Percentiles rank a stretch among this genome's conserved stretches.
These are phyloP conservation scores for Dysidea cf. avara DNA, from an alignment of 37 sponge, comb jelly and placozoan genomes.

Conservation along the genomic window DNA sequence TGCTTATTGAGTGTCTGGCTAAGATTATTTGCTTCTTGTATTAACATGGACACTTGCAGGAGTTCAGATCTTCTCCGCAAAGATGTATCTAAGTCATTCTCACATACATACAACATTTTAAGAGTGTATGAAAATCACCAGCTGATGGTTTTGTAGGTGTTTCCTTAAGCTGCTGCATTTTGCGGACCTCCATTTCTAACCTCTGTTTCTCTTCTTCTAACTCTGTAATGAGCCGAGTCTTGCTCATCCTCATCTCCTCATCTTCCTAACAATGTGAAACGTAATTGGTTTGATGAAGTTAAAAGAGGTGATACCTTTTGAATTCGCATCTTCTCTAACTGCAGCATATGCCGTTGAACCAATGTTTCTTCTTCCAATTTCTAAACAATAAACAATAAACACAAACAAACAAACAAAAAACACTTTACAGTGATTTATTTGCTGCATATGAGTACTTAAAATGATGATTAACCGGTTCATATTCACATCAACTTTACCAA, in stretches of 20 bases:
- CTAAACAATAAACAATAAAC: slow-evolving; percentile 4
- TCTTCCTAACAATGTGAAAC: slow-evolving; percentile 29
- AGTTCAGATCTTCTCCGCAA: slow-evolving; percentile 55
- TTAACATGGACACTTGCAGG: slow-evolving; percentile 61
- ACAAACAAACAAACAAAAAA: too few species aligned
- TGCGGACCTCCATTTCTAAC: slow-evolving; percentile 44
- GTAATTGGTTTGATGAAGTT: not conserved
- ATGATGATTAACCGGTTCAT: too few species aligned
- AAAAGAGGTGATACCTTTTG: slow-evolving; percentile 32
- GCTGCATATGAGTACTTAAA: too few species aligned
- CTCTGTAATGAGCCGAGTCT: slow-evolving; percentile 55
- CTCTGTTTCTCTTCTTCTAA: slow-evolving; percentile 76
- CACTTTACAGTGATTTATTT: too few species aligned
- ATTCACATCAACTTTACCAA: too few species aligned
- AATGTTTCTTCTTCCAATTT: slow-evolving; percentile 69
- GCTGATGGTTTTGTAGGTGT: not conserved
- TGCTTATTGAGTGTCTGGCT: slow-evolving; percentile 56
- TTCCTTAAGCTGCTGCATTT: not conserved
- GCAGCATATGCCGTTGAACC: slow-evolving; percentile 67
- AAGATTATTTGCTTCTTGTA: slow-evolving; percentile 80
- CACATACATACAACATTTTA: too few species aligned
- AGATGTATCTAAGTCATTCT: too few species aligned
- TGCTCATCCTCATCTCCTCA: slow-evolving; percentile 55
- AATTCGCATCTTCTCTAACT: slow-evolving; percentile 60
- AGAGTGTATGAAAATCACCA: not conserved